Conservation (phyloP, 2,797 vertebrate species). For the Crocodylus rhombifer region DNA sequence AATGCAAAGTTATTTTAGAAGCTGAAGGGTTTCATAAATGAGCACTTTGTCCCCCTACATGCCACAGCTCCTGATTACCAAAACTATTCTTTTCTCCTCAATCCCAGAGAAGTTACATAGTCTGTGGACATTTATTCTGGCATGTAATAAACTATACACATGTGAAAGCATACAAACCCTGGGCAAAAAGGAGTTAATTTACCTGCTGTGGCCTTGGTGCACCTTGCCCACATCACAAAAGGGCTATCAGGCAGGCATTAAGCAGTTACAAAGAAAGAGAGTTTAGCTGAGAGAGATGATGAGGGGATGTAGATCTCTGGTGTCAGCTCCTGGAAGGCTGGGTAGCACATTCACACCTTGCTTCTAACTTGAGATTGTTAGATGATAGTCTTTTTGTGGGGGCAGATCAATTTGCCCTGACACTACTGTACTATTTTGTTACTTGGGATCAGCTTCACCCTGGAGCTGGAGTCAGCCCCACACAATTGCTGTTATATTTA, state of each 20-base stretch:
- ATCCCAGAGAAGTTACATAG: not conserved
- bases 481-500: not conserved
- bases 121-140: not conserved
- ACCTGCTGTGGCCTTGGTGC: not conserved
- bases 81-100: not conserved
- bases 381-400: not conserved
- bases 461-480: not conserved
- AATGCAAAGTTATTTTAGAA: not conserved
- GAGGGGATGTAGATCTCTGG: no score
- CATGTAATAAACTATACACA: rapidly evolving
- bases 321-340: no score
- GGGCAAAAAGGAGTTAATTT: not conserved
- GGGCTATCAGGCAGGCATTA: not conserved
- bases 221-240: not conserved
- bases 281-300: no score
- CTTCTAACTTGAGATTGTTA: not conserved
- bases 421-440: not conserved
- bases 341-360: not conserved
- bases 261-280: not conserved
- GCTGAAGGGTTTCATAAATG: not conserved
- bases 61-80: not conserved
- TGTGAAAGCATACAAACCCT: not conserved
- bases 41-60: not conserved
- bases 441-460: not conserved
- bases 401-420: not conserved